These are phyloP conservation scores for Zaprionus ghesquierei DNA, from an alignment of 1,140 invertebrate genomes.

Conservation along the genomic window DNA sequence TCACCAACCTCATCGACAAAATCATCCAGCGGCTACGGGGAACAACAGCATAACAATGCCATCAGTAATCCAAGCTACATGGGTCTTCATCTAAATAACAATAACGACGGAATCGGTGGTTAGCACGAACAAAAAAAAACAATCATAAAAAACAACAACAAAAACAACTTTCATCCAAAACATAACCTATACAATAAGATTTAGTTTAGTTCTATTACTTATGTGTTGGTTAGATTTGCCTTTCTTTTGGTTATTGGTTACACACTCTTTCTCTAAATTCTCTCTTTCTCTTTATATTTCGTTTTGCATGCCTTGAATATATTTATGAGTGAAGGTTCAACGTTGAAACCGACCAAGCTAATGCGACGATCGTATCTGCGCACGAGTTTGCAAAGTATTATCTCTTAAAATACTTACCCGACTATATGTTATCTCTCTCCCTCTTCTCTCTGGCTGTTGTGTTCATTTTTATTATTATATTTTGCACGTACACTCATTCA, in stretches of 20 bases:
- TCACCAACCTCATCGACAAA: constrained; percentile 73
- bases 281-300: not conserved
- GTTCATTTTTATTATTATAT: not conserved
- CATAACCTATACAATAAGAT: not conserved
- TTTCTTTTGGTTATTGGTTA: constrained; percentile 12
- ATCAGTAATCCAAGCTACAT: constrained; percentile 82
- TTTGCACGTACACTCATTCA: constrained; percentile 28
- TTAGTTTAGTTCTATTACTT: not conserved
- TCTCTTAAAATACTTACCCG: not conserved
- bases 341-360: constrained; percentile 67
- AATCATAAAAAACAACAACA: not conserved
- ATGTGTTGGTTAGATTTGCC: constrained; percentile 1
- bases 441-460: not conserved
- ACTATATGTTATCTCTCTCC: constrained; percentile 1
- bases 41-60: constrained; percentile 70
- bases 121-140: constrained; percentile 27
- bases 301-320: constrained; percentile 43
- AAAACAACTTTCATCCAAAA: constrained; percentile 19
- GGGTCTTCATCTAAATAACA: constrained; percentile 79
- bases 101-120: constrained; percentile 79
- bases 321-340: constrained; percentile 47
- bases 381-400: constrained; percentile 79
- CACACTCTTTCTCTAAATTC: constrained; percentile 1
- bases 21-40: constrained; percentile 61
- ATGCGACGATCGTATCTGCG: constrained; percentile 76